Conservation (phyloP, 2,113 vertebrate species). For the Pogona vitticeps region DNA sequence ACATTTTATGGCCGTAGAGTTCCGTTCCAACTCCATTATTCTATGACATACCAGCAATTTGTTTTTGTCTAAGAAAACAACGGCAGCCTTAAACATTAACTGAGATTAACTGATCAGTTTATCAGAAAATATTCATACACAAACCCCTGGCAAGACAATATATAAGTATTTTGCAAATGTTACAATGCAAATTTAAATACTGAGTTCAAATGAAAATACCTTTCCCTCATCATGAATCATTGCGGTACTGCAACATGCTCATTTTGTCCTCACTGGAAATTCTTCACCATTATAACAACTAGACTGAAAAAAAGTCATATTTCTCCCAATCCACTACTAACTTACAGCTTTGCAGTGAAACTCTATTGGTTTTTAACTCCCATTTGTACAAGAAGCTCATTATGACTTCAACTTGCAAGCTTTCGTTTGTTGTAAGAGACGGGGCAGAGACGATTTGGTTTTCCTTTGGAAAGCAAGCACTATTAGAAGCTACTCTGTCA, state of each 20-base stretch:
- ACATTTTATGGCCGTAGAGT: too few species aligned
- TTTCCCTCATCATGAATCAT: not conserved
- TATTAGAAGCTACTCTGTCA: not conserved
- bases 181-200: not conserved
- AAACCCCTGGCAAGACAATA: accelerated
- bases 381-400: not conserved
- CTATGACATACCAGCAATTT: not conserved
- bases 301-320: not conserved
- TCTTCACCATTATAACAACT: not conserved
- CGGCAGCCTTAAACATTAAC: not conserved
- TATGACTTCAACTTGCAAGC: not conserved
- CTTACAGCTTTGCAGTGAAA: conserved; percentile 41
- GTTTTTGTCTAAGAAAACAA: not conserved
- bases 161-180: not conserved
- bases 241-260: too few species aligned
- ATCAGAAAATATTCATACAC: not conserved
- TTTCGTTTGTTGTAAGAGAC: too few species aligned
- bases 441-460: not conserved
- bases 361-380: not conserved
- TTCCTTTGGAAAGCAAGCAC: not conserved
- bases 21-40: too few species aligned
- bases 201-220: not conserved
- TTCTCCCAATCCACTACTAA: not conserved
- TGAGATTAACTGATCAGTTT: not conserved
- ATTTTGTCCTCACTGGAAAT: not conserved